These are phyloP conservation scores for Scalopus aquaticus DNA, from an alignment of 2,113 vertebrate genomes.

Conservation along the genomic window DNA sequence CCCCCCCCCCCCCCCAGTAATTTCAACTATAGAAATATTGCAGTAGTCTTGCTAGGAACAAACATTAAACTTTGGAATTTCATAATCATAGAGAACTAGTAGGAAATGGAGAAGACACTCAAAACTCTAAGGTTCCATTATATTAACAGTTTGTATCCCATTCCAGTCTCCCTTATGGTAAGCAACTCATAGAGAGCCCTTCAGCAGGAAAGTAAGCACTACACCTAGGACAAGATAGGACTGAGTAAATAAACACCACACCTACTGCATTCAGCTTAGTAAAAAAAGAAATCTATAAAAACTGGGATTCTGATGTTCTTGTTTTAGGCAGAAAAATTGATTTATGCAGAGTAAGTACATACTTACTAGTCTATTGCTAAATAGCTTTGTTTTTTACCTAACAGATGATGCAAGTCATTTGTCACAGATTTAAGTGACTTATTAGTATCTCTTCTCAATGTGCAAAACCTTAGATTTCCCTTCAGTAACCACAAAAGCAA, in stretches of 20 bases:
- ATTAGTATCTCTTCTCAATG: not conserved
- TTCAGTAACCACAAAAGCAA: not conserved
- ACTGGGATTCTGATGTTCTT: not conserved
- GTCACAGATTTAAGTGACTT: not conserved
- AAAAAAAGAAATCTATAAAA: not conserved
- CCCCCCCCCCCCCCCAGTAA: not conserved
- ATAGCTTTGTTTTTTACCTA: not conserved
- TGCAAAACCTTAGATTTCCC: not conserved
- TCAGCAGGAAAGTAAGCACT: not conserved
- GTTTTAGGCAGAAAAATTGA: not conserved
- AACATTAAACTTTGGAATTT: not conserved
- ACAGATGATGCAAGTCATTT: not conserved
- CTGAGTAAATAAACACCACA: not conserved
- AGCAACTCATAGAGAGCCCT: not conserved
- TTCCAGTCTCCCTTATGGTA: not conserved
- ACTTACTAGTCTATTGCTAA: not conserved
- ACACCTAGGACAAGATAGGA: not conserved
- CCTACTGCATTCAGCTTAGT: not conserved
- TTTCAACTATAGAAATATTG: not conserved
- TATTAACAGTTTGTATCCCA: not conserved
- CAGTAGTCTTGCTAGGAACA: not conserved
- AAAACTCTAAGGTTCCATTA: not conserved
- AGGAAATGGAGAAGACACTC: not conserved
- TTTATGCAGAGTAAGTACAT: not conserved
- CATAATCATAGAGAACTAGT: not conserved